Percentiles rank a stretch among this genome's conserved stretches.
These are phyloP conservation scores for Chaetura pelagica DNA, from an alignment of 2,113 vertebrate species.

Conservation along the genomic window DNA sequence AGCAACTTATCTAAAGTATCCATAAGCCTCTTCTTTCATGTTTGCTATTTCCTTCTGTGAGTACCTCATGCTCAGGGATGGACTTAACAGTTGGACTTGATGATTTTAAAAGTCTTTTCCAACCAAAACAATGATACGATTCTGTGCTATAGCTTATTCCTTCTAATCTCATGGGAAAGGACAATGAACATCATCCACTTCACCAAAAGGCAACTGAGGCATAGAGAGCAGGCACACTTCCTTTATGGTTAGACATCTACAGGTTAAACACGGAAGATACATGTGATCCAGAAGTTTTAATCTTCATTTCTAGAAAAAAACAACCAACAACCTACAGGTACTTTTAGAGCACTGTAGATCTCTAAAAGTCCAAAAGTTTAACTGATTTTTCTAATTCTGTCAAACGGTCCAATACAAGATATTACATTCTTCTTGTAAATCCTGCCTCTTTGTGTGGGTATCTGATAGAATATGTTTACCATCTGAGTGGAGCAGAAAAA, in stretches of 20 bases:
- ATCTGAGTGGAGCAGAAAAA: background rate
- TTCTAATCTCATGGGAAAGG: background rate
- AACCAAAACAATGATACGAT: too few relatives aligned
- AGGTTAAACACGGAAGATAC: background rate
- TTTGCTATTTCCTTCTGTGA: background rate
- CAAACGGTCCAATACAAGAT: background rate
- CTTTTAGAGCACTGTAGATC: background rate
- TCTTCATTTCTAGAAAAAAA: background rate
- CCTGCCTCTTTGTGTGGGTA: background rate
- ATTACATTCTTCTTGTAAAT: background rate
- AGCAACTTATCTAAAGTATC: background rate
- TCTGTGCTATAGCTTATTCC: background rate
- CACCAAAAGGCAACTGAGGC: background rate
- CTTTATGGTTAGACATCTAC: background rate
- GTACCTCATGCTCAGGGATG: background rate
- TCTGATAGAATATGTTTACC: background rate
- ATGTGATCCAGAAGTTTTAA: accelerated
- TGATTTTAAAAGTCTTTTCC: too few relatives aligned
- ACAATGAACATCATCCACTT: background rate
- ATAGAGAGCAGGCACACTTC: background rate
- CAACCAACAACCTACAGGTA: background rate
- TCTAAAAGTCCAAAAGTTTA: background rate
- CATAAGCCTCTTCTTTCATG: background rate
- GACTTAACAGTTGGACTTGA: too few relatives aligned
- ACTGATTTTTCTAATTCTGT: background rate